phyloP scores from a whole-genome alignment of 2,797 vertebrate species.

The Gadopsis marmoratus region DNA sequence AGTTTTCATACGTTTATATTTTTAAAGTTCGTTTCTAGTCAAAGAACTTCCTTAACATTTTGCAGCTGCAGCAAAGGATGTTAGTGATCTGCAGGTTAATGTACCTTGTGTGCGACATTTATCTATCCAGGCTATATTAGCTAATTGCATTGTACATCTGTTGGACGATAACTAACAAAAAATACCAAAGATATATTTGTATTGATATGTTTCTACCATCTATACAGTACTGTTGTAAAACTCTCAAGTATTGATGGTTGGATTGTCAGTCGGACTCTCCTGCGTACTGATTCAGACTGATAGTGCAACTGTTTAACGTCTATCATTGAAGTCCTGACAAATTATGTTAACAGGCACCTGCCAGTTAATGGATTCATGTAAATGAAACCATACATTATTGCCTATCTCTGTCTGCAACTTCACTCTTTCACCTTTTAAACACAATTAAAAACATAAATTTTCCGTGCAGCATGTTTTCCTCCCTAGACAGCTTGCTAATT shows the following conservation, averaged over 20 bases:
- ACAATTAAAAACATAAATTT: background rate
- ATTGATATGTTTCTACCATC: no score
- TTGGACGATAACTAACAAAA: background rate
- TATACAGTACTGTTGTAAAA: background rate
- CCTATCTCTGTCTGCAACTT: background rate
- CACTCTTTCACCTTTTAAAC: background rate
- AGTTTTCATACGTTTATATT: no score
- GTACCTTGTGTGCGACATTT: background rate
- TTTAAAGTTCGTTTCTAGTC: background rate
- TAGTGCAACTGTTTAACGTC: background rate
- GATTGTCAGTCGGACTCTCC: background rate
- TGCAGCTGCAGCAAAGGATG: background rate
- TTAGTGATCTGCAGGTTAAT: background rate
- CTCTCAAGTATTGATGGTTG: background rate
- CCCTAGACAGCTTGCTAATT: conserved; percentile 14
- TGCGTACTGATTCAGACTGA: background rate
- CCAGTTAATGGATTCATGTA: background rate
- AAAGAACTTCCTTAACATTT: background rate
- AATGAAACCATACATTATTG: background rate
- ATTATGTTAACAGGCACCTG: background rate
- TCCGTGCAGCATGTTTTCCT: background rate
- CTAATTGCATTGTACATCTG: background rate
- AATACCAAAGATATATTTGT: background rate
- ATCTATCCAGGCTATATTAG: background rate
- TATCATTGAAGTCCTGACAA: background rate